phyloP scores from a whole-genome alignment of 2,888 invertebrate species.

The Serrognathus titanus region DNA sequence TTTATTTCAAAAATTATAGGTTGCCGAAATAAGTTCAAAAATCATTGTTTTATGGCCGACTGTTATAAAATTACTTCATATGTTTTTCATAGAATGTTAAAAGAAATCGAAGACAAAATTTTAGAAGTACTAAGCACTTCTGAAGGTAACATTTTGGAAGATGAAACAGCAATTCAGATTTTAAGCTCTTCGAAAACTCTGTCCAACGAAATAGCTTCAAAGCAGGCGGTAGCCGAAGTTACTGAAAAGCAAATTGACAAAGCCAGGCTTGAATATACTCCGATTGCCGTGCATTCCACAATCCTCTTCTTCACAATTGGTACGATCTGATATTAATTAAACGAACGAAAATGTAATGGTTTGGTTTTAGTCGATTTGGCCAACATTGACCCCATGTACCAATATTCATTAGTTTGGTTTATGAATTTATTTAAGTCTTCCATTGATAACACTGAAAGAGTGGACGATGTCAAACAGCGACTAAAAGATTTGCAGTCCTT shows the following conservation, averaged over 20 bases:
- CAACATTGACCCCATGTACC: slow-evolving; percentile 96
- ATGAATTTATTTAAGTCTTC: slow-evolving; percentile 81
- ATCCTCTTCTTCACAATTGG: slow-evolving; percentile 89
- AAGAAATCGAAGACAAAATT: slow-evolving; percentile 90
- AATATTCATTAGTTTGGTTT: slow-evolving; percentile 93
- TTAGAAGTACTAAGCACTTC: slow-evolving; percentile 71
- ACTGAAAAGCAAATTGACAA: slow-evolving; percentile 88
- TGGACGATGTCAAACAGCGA: slow-evolving; percentile 75
- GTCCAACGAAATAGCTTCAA: slow-evolving; percentile 87
- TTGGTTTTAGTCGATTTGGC: slow-evolving; percentile 69
- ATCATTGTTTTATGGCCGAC: no score
- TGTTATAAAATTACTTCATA: neutral
- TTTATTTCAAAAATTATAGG: slow-evolving; percentile 4
- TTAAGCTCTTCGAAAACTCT: slow-evolving; percentile 86
- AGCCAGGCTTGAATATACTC: slow-evolving; percentile 81
- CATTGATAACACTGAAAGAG: slow-evolving; percentile 82
- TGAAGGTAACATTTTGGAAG: slow-evolving; percentile 80
- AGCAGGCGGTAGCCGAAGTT: slow-evolving; percentile 83
- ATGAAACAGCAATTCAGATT: slow-evolving; percentile 86
- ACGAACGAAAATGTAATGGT: neutral
- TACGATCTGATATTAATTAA: slow-evolving; percentile 37
- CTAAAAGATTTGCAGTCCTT: slow-evolving; percentile 70
- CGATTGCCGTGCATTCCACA: slow-evolving; percentile 86
- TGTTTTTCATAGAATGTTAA: slow-evolving; percentile 56
- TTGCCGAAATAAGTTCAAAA: no score